These are phyloP conservation scores for Tympanoctomys barrerae DNA, from an alignment of 2,797 vertebrate genomes.

Conservation along the genomic window DNA sequence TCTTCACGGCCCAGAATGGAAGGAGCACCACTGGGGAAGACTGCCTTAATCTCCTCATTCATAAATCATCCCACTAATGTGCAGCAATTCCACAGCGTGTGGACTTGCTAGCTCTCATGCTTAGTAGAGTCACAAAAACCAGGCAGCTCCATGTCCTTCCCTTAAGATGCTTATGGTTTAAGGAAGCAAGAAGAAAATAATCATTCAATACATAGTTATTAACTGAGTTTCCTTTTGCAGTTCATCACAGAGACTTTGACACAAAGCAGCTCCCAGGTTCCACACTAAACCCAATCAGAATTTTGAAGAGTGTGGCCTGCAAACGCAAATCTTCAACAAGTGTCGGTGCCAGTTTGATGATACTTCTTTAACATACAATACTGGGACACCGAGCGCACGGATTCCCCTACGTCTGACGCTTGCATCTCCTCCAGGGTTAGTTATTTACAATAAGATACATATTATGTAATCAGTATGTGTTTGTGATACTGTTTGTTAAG, in stretches of 20 bases:
- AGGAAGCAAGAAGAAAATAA: background rate
- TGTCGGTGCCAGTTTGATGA: background rate
- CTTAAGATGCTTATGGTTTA: background rate
- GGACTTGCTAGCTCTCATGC: background rate
- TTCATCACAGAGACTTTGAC: background rate
- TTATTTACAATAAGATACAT: background rate
- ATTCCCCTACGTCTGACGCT: background rate
- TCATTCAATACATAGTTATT: background rate
- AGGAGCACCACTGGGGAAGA: background rate
- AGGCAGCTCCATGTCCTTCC: background rate
- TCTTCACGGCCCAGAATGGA: background rate
- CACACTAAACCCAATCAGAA: background rate
- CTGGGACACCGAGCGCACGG: background rate
- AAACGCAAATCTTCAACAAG: background rate
- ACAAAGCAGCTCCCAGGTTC: background rate
- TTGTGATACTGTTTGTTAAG: background rate
- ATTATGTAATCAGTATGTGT: background rate
- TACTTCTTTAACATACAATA: background rate
- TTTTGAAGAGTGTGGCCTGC: background rate
- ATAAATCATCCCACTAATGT: background rate
- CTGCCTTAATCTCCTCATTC: background rate
- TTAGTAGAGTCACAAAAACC: background rate
- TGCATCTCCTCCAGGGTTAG: background rate
- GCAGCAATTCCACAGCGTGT: background rate
- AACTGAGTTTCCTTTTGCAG: constrained; percentile 10